A percentile compares a stretch with the other conserved stretches of the same genome.
Evolutionary conservation across 2,113 vertebrate genomes (phyloP).

Genomic region (Protomyctophum bolini): DNA sequence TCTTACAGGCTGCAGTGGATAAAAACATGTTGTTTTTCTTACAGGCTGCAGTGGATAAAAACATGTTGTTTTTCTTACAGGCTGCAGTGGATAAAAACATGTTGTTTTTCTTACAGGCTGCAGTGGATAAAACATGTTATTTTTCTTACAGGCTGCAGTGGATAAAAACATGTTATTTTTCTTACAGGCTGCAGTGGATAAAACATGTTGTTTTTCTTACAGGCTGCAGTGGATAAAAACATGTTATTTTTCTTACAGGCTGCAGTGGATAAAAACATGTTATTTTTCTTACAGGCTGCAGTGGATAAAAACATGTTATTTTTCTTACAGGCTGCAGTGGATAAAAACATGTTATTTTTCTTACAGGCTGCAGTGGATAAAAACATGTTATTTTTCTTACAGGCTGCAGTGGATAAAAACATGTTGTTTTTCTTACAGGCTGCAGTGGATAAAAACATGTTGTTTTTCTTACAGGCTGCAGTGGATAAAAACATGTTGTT

Average conservation of each 20-base stretch:
- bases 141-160: conserved; percentile 86
- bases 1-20: conserved; percentile 85
- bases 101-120: too few relatives aligned
- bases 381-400: too few relatives aligned
- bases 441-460: conserved; percentile 87
- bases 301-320: conserved; percentile 87
- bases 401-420: conserved; percentile 87
- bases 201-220: too few relatives aligned
- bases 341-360: conserved; percentile 88
- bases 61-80: too few relatives aligned
- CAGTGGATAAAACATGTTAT: conserved; percentile 88
- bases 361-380: conserved; percentile 87
- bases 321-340: conserved; percentile 86
- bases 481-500: conserved; percentile 87
- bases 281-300: conserved; percentile 86
- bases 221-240: conserved; percentile 87
- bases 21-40: too few relatives aligned
- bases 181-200: conserved; percentile 87
- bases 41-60: conserved; percentile 87
- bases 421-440: too few relatives aligned
- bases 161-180: conserved; percentile 88
- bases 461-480: conserved; percentile 86
- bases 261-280: conserved; percentile 87
- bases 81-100: conserved; percentile 86
- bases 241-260: too few relatives aligned